phyloP scores from a whole-genome alignment of 2,797 vertebrate genomes.

The Sorex maritimensis region DNA sequence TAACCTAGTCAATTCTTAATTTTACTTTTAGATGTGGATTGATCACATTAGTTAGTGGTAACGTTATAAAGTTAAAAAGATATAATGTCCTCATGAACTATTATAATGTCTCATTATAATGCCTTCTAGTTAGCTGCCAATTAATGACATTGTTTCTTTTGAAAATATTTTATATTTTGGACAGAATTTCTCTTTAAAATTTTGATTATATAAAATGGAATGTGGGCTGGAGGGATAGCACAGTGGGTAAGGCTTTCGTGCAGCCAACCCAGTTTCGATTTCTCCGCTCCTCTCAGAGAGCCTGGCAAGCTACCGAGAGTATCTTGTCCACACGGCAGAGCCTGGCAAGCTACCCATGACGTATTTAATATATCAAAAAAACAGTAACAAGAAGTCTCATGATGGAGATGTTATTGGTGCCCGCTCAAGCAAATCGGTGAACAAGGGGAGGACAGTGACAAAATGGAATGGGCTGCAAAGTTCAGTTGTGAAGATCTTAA shows the following conservation, averaged over 20 bases:
- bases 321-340: too few relatives aligned
- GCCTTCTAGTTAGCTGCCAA: not conserved
- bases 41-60: not conserved
- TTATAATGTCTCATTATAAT: not conserved
- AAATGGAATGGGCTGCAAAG: not conserved
- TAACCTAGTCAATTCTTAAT: not conserved
- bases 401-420: too few relatives aligned
- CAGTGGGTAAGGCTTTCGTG: too few relatives aligned
- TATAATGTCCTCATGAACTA: not conserved
- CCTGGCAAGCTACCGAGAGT: too few relatives aligned
- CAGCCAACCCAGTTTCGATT: too few relatives aligned
- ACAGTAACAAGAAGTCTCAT: too few relatives aligned
- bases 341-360: too few relatives aligned
- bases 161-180: conserved; percentile 22
- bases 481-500: not conserved
- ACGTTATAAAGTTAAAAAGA: conserved; percentile 21
- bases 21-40: conserved; percentile 17
- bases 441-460: too few relatives aligned
- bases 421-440: too few relatives aligned
- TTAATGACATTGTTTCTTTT: not conserved
- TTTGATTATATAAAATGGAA: not conserved
- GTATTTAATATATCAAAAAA: too few relatives aligned
- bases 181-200: conserved; percentile 38
- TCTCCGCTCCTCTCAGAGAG: too few relatives aligned
- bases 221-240: not conserved